These are phyloP conservation scores for Vespertilio murinus DNA, from an alignment of 2,797 vertebrate species.

Conservation along the genomic window DNA sequence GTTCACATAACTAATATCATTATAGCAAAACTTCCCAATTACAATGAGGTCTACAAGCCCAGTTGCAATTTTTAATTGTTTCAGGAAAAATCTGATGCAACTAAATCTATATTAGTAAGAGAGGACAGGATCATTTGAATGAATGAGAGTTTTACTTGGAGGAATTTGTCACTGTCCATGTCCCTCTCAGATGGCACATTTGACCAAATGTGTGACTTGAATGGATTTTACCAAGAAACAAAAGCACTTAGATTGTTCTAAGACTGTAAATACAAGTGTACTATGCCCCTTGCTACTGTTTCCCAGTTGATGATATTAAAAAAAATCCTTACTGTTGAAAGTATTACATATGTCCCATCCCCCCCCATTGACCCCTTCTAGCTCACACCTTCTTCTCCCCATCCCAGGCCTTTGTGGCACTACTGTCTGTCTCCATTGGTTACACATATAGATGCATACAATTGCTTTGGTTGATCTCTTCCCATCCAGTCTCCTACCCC, in stretches of 20 bases:
- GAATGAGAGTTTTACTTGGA: not conserved
- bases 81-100: not conserved
- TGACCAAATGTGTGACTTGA: not conserved
- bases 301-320: no score
- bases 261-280: no score
- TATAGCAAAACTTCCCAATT: not conserved
- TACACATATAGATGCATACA: no score
- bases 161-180: not conserved
- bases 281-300: no score
- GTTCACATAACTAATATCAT: not conserved
- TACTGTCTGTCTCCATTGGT: no score
- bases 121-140: not conserved
- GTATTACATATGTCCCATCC: no score
- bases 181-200: not conserved
- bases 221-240: not conserved
- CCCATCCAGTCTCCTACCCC: no score
- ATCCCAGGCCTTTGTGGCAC: no score
- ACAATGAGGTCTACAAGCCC: not conserved
- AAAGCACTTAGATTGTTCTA: not conserved
- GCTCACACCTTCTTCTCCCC: no score
- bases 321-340: no score
- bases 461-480: no score
- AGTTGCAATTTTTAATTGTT: not conserved
- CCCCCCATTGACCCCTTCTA: no score
- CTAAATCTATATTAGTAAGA: not conserved